These are phyloP conservation scores for Brotula barbata DNA, from an alignment of 2,797 vertebrate genomes.

Conservation along the genomic window DNA sequence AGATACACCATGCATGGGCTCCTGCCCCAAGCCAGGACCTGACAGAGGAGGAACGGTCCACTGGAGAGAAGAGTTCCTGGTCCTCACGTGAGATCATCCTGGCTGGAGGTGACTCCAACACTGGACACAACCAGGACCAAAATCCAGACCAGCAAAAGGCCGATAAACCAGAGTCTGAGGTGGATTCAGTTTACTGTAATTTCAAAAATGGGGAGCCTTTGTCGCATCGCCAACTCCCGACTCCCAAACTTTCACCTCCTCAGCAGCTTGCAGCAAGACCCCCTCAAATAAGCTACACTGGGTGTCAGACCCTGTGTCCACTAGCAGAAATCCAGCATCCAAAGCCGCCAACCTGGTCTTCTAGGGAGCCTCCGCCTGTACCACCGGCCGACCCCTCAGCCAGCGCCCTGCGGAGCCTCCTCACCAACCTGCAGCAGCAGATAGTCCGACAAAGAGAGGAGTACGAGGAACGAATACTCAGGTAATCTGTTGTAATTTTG, in stretches of 20 bases:
- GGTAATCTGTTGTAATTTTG: constrained; percentile 51
- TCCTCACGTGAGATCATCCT: constrained; percentile 71
- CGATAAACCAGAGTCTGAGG: constrained; percentile 47
- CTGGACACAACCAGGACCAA: constrained; percentile 35
- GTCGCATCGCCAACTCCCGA: constrained; percentile 13
- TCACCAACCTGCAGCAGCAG: constrained; percentile 76
- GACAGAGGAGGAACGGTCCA: constrained; percentile 35
- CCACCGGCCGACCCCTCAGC: constrained; percentile 70
- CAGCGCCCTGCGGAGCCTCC: constrained; percentile 71
- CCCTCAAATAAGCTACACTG: constrained; percentile 26
- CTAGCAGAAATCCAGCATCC: constrained; percentile 21
- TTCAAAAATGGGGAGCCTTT: constrained; percentile 19
- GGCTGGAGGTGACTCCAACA: constrained; percentile 28
- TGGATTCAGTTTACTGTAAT: constrained; percentile 52
- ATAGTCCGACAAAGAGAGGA: constrained; percentile 72
- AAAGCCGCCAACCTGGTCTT: constrained; percentile 32
- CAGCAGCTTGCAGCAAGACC: constrained; percentile 22
- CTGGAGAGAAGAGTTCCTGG: constrained; percentile 62
- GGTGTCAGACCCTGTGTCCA: constrained; percentile 33
- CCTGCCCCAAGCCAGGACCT: constrained; percentile 38
- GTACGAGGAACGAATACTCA: constrained; percentile 72
- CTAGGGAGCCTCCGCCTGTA: constrained; percentile 65
- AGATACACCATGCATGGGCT: constrained; percentile 28
- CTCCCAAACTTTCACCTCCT: constrained; percentile 16
- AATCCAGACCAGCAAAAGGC: constrained; percentile 44